Evolutionary conservation across 2,797 vertebrate genomes (phyloP), one percentile per base, ranked within the genome.

Genomic region (Cryptoprocta ferox): DNA sequence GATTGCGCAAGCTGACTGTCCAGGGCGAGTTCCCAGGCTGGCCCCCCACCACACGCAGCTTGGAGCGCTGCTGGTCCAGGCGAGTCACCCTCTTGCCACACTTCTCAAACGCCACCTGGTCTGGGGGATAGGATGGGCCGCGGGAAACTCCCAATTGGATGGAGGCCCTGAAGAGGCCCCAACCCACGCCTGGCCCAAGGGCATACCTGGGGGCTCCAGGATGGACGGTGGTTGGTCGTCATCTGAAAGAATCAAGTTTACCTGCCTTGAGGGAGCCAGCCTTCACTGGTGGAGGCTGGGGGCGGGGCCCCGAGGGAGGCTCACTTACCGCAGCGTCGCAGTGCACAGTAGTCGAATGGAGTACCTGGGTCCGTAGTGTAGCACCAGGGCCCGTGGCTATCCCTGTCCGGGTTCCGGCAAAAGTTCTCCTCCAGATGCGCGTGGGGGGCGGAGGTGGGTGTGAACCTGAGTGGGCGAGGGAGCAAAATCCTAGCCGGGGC

Each of bases 301-400:
- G 30, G 24, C 2, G 0, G 26, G 30, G 11, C 6, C 16, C 21
- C 0, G 1, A 45, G 45, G 19, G 6, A 24, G 5, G 4, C 50
- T 39, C 2, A 65, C 98, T 98, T 98, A 99, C 99, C 99, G 65
- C 99, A 99, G 92, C 99, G 99, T 87, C 99, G 99, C 98, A 99
- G 99, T 61, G 99, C 99, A 0, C 99, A 99, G 98, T 99, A 99
- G 98, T 99, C 99, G 63, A 99, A 99, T 75, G 99, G 99, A 0
- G 99, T 99, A 75, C 99, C 99, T 4, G 99, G 99, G 97, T 99
- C 99, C 2, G 98, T 99, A 76, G 99, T 99, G 98, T 99, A 99
- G 98, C 99, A 99, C 99, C 99, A 99, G 94, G 99, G 99, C 15
- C 99, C 99, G 0, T 99, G 99, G 95, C 99, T 99, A 94, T 99